phyloP scores from a whole-genome alignment of 1,140 invertebrate species.

The Paraescarpia echinospica region DNA sequence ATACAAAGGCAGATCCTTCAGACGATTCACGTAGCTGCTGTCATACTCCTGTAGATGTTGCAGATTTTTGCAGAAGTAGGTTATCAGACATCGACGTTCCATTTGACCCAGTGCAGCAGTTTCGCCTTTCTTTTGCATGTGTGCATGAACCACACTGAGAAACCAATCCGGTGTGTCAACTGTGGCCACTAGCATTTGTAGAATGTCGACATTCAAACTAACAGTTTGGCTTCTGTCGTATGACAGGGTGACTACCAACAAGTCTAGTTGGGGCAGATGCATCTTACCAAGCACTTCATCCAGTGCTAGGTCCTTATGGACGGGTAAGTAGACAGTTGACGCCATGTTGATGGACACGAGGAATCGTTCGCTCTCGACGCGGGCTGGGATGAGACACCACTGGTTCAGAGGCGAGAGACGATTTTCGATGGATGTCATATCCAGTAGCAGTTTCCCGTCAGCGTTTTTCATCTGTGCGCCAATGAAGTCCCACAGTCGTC shows the following conservation, averaged over 20 bases:
- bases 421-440: not conserved
- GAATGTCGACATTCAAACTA: conserved; percentile 19
- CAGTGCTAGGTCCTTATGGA: conserved; percentile 9
- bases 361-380: not conserved
- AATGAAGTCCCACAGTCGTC: not conserved
- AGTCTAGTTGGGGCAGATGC: not conserved
- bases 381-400: conserved; percentile 10
- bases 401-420: not conserved
- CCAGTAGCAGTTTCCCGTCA: not conserved
- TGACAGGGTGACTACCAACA: not conserved
- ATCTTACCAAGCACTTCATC: conserved; percentile 2
- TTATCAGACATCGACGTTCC: not conserved
- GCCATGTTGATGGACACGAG: conserved; percentile 24
- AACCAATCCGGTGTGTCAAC: not conserved
- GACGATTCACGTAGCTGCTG: not conserved
- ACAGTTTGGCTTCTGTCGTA: not conserved
- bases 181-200: conserved; percentile 17
- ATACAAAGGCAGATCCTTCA: conserved; percentile 26
- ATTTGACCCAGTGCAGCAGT: not conserved
- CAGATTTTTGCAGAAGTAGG: not conserved
- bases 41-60: not conserved
- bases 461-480: not conserved
- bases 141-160: not conserved
- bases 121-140: not conserved
- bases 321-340: conserved; percentile 19